Evolutionary conservation across 2,797 vertebrate genomes (phyloP).

Genomic region (Pantherophis vulpinus): DNA sequence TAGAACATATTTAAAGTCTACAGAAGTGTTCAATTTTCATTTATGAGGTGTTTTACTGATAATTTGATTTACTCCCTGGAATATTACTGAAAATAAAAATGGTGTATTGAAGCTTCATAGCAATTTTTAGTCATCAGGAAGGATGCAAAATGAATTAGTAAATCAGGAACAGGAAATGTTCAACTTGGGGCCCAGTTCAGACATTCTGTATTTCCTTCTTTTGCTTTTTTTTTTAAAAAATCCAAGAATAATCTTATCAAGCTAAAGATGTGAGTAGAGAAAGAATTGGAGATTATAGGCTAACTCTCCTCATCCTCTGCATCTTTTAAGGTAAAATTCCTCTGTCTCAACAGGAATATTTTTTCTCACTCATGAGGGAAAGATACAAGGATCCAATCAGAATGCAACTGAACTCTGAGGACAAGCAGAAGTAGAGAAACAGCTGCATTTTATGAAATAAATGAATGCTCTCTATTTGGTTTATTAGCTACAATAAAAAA

Average conservation of each 20-base stretch:
- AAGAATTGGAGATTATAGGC: not conserved
- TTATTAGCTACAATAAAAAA: conserved; percentile 2
- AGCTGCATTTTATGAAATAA: conserved; percentile 7
- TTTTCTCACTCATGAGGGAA: not conserved
- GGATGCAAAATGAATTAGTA: not conserved
- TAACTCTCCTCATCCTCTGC: not conserved
- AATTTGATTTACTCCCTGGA: not conserved
- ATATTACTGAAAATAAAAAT: conserved; percentile 7
- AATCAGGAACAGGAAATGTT: not conserved
- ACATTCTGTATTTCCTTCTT: not conserved
- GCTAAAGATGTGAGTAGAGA: not conserved
- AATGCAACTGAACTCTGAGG: not conserved
- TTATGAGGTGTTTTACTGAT: conserved; percentile 13
- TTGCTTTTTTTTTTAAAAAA: not conserved
- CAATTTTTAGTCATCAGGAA: not conserved
- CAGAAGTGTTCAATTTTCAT: not conserved
- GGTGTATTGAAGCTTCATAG: not conserved
- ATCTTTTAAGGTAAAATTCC: not conserved
- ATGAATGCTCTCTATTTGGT: not conserved
- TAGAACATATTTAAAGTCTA: not conserved
- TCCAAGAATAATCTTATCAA: not conserved
- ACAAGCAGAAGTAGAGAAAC: not conserved
- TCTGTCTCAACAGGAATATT: not conserved
- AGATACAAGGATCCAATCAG: not conserved
- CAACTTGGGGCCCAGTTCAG: not conserved